These are phyloP conservation scores for Colletes latitarsis DNA, from an alignment of 1,140 invertebrate genomes.

Conservation along the genomic window DNA sequence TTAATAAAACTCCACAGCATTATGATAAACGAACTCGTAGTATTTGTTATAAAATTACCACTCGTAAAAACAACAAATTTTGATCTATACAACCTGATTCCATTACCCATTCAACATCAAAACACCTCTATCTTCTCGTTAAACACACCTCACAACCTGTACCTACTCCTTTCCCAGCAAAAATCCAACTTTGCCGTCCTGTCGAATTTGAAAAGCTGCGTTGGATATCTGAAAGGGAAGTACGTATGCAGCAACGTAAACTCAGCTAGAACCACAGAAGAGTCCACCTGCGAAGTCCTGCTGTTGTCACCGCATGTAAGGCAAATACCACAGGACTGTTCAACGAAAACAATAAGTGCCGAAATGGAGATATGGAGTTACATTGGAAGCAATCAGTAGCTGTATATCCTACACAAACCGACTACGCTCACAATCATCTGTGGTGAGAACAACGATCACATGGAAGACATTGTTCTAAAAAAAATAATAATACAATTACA, in stretches of 20 bases:
- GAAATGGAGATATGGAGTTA: neutral
- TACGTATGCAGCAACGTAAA: neutral
- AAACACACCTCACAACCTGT: neutral
- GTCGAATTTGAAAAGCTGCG: neutral
- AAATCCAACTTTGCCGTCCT: neutral
- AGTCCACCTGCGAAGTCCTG: neutral
- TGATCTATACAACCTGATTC: neutral
- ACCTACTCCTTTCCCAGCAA: neutral
- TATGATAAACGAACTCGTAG: neutral
- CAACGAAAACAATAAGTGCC: neutral
- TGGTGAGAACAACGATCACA: neutral
- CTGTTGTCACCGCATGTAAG: neutral
- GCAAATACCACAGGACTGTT: neutral
- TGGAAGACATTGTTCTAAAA: neutral
- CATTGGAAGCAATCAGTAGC: neutral
- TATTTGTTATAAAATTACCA: neutral
- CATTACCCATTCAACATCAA: neutral
- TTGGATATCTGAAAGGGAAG: neutral
- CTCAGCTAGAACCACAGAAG: neutral
- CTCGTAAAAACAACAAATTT: neutral
- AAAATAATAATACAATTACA: neutral
- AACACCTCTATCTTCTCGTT: neutral
- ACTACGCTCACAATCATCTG: neutral
- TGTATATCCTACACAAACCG: neutral
- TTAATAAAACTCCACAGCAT: neutral